Base-by-base conservation (phyloP, 2,113 vertebrate genomes). In the Hypanus sabinus region DNA sequence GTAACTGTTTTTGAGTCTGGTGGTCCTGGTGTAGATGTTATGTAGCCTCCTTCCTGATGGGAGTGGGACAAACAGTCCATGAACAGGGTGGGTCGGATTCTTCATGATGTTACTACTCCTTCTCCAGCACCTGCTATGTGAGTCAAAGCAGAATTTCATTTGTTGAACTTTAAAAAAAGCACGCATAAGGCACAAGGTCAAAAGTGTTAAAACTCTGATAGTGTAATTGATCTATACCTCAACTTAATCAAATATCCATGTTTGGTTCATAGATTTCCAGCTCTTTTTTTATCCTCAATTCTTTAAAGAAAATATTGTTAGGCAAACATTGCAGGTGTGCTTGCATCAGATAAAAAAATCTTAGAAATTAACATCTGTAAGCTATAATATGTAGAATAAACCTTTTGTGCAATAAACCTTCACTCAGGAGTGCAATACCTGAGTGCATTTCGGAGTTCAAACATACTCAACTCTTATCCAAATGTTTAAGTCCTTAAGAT, bases 361-460 rank as follows among this genome's bases (percentile, higher is more conserved):
- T 92, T 92, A 92, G 9, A 92, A 33, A 92, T 71, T 12, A 38
- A 27, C 22, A 65, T 38, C 18, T 71, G 36, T 92, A 18, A 93
- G 70, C 91, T 73, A 22, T 93, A 93, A 93, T 73, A 70, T 70
- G 68, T 46, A 30, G 91, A 75, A 93, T 46, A 90, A 65, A 55
- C 27, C 3, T 27, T 75, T 93, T 55, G 16, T 30, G n/a, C 46
- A 38, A 11, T n/a, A 46, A 73, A 10, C 24, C 9, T 73, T 73
- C 12, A 36, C 70, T 73, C 70, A 73, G 68, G 36, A 93, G 91
- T 73, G 38, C 70, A 93, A 93, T 93, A 93, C 91, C 46, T 93
- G 70, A 46, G 68, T 18, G 22, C 1, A 38, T 12, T 46, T 93
- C 91, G 9, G 90, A 71, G 60, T 92, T 92, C 68, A 36, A 30